Percentiles rank a stretch among this genome's conserved stretches.
Evolutionary conservation across 2,888 invertebrate genomes (phyloP).

Genomic region (Thymelicus sylvestris): DNA sequence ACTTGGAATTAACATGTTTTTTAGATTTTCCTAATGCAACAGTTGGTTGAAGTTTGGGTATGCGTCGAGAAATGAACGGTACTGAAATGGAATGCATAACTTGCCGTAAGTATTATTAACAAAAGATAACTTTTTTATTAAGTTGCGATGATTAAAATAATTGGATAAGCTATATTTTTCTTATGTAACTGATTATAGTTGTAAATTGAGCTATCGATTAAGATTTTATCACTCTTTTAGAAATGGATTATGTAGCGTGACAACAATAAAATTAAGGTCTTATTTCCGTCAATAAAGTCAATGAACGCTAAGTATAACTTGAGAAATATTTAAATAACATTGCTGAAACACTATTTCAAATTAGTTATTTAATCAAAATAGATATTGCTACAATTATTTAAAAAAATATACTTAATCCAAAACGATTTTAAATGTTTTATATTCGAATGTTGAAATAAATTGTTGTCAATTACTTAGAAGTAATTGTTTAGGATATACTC

Average conservation of each 20-base stretch:
- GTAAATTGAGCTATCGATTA: slow-evolving; percentile 8
- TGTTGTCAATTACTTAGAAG: not conserved
- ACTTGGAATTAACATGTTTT: slow-evolving; percentile 34
- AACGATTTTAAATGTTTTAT: slow-evolving; percentile 4
- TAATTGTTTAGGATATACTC: not conserved
- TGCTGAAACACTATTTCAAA: slow-evolving; percentile 19
- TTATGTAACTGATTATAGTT: slow-evolving; percentile 30
- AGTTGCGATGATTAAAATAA: slow-evolving; percentile 8
- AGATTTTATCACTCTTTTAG: slow-evolving; percentile 30
- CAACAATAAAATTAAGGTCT: slow-evolving; percentile 36
- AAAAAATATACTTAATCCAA: not conserved
- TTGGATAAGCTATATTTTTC: slow-evolving; percentile 17
- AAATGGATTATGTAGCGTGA: slow-evolving; percentile 28
- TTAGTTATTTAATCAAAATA: slow-evolving; percentile 24
- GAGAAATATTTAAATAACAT: slow-evolving; percentile 27
- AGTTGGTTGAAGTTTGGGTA: not conserved
- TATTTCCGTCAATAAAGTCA: slow-evolving; percentile 25
- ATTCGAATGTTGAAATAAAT: slow-evolving; percentile 3
- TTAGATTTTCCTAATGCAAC: slow-evolving; percentile 5
- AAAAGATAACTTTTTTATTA: slow-evolving; percentile 14
- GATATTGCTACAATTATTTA: slow-evolving; percentile 14
- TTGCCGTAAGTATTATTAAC: slow-evolving; percentile 9
- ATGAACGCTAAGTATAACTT: slow-evolving; percentile 26
- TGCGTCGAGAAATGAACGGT: not conserved
- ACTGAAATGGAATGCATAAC: not conserved